phyloP scores from a whole-genome alignment of 2,113 vertebrate genomes.

The Garra rufa region DNA sequence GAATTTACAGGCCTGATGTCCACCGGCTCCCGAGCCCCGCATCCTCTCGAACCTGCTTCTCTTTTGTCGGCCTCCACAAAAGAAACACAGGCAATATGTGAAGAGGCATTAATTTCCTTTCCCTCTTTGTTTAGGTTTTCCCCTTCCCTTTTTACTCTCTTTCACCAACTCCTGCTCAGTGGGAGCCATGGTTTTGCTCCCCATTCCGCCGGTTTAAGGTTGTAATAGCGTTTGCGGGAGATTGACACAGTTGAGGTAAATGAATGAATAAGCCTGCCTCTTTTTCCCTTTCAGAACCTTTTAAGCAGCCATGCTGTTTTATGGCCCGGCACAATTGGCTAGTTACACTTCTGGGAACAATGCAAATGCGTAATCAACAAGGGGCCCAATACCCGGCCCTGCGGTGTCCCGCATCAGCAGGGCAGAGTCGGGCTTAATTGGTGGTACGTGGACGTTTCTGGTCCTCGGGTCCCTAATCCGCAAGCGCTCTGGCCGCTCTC shows the following conservation, averaged over 20 bases:
- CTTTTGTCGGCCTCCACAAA: constrained; percentile 76
- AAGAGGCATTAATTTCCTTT: constrained; percentile 84
- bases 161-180: constrained; percentile 1
- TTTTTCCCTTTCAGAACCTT: constrained; percentile 63
- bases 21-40: constrained; percentile 69
- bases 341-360: constrained; percentile 78
- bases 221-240: background rate
- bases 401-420: constrained; percentile 56
- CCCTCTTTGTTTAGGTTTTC: constrained; percentile 70
- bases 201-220: background rate
- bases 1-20: constrained; percentile 83
- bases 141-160: constrained; percentile 33
- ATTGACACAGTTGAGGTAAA: constrained; percentile 27
- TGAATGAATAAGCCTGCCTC: constrained; percentile 63
- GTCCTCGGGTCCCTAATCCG: background rate
- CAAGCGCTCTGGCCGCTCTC: constrained; percentile 25
- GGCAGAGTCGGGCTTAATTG: constrained; percentile 60
- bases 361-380: constrained; percentile 68
- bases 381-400: constrained; percentile 77
- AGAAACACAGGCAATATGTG: constrained; percentile 79
- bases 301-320: constrained; percentile 76
- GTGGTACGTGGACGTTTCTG: constrained; percentile 69
- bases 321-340: constrained; percentile 76
- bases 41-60: constrained; percentile 57
- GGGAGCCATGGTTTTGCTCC: background rate